Evolutionary conservation across 1,140 invertebrate genomes (phyloP).

Genomic region (Panagrolaimus sp.): DNA sequence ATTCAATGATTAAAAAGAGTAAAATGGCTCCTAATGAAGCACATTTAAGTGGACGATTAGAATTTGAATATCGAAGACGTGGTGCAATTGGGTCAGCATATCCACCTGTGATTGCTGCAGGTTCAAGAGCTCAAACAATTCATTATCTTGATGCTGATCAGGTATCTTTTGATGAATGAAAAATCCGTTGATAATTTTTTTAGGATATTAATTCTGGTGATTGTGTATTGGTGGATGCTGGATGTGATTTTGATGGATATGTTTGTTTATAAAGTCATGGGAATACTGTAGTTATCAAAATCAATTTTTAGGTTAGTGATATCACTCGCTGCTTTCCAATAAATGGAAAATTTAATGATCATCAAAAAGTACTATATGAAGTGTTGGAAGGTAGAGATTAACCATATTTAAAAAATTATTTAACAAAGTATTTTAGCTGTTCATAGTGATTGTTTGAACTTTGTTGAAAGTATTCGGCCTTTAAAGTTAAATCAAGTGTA

Average conservation of each 20-base stretch:
- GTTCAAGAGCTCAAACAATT: constrained; percentile 81
- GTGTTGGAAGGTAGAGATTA: constrained; percentile 44
- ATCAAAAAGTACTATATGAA: constrained; percentile 69
- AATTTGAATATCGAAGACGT: constrained; percentile 76
- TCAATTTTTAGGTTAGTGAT: no score
- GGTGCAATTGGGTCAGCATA: constrained; percentile 68
- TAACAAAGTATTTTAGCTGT: constrained; percentile 58
- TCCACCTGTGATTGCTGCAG: constrained; percentile 68
- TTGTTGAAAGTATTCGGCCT: constrained; percentile 60
- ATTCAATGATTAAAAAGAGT: constrained; percentile 69
- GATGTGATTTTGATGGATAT: constrained; percentile 86
- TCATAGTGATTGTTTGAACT: constrained; percentile 70
- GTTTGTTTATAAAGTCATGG: no score
- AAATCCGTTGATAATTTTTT: constrained; percentile 22
- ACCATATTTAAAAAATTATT: no score
- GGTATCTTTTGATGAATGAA: constrained; percentile 29
- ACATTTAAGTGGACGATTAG: constrained; percentile 77
- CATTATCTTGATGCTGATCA: constrained; percentile 93
- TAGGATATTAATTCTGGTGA: constrained; percentile 68
- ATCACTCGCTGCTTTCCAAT: constrained; percentile 94
- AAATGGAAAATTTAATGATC: constrained; percentile 70
- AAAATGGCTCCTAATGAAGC: constrained; percentile 70
- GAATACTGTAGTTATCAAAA: no score
- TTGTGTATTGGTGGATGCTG: constrained; percentile 88
- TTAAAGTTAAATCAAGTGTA: constrained; percentile 76